A percentile compares a stretch with the other conserved stretches of the same genome.
These are phyloP conservation scores for Megalopta genalis DNA, from an alignment of 1,140 invertebrate genomes.

Conservation along the genomic window DNA sequence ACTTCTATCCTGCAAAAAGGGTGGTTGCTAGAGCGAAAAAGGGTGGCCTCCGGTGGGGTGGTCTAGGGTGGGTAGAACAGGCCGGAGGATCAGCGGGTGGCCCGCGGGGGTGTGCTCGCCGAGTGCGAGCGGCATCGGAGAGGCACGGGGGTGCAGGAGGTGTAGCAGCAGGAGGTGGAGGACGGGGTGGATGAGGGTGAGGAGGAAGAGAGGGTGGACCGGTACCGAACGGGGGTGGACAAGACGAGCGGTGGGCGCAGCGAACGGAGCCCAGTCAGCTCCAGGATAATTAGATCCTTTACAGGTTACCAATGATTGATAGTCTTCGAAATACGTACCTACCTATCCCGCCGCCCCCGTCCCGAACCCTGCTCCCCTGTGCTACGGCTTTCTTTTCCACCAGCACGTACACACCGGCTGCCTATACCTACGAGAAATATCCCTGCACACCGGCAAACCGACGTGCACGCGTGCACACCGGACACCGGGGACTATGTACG, in stretches of 20 bases:
- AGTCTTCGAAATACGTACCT: slow-evolving; percentile 67
- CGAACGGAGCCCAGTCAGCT: slow-evolving; percentile 67
- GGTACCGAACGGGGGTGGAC: slow-evolving; percentile 60
- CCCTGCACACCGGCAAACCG: too few relatives aligned
- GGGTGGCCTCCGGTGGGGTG: slow-evolving; percentile 56
- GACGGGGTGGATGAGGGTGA: background rate
- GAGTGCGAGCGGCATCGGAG: background rate
- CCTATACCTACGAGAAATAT: too few relatives aligned
- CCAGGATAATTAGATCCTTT: slow-evolving; percentile 70
- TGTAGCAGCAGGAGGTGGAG: slow-evolving; percentile 18
- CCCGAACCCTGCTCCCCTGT: background rate
- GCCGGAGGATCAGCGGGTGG: slow-evolving; percentile 23
- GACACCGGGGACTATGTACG: slow-evolving; percentile 14
- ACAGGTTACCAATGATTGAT: slow-evolving; percentile 70
- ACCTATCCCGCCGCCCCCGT: slow-evolving; percentile 18
- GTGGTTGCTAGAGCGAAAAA: slow-evolving; percentile 65
- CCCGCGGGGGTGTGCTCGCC: too few relatives aligned
- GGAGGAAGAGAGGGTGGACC: slow-evolving; percentile 10
- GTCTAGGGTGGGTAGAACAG: slow-evolving; percentile 43
- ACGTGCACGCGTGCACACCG: slow-evolving; percentile 3
- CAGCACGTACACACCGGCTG: slow-evolving; percentile 5
- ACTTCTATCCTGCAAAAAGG: slow-evolving; percentile 61
- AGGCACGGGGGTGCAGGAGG: background rate
- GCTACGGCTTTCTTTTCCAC: slow-evolving; percentile 38
- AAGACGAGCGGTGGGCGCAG: slow-evolving; percentile 64